Evolutionary conservation across 2,888 invertebrate species (phyloP).

Genomic region (Andrena marginata): DNA sequence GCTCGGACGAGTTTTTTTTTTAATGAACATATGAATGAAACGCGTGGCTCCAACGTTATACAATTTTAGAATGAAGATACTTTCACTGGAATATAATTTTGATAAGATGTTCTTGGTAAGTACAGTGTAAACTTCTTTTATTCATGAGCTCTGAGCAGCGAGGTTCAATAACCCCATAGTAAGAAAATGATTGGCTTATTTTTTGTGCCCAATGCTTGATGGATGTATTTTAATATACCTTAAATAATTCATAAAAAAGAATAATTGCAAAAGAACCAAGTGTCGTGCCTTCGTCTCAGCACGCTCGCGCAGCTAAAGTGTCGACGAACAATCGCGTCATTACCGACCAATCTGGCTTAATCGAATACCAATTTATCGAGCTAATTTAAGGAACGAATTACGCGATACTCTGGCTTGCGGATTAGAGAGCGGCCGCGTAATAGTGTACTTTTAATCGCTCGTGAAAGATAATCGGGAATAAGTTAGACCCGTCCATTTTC

Average conservation of each 20-base stretch:
- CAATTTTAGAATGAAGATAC: neutral
- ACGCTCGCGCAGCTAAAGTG: neutral
- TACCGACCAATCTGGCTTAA: constrained; percentile 1
- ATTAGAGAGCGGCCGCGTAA: constrained; percentile 24
- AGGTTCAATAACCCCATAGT: neutral
- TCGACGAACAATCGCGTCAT: neutral
- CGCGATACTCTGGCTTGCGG: neutral
- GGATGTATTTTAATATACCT: neutral
- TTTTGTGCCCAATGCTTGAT: neutral
- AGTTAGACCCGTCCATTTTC: constrained; percentile 51
- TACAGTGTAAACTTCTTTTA: neutral
- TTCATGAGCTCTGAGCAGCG: neutral
- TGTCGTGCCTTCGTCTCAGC: neutral
- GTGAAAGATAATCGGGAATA: constrained; percentile 33
- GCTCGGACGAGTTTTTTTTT: neutral
- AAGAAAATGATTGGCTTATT: neutral
- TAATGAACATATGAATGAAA: neutral
- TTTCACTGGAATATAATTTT: neutral
- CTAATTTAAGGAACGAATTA: constrained; percentile 32
- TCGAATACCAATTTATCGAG: neutral
- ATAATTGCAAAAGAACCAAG: neutral
- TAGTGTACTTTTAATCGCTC: constrained; percentile 19
- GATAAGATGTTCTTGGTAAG: neutral
- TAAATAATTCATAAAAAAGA: neutral
- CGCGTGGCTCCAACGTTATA: too few species aligned